A percentile compares a stretch with the other conserved stretches of the same genome.
Conservation (phyloP, 2,797 vertebrate species). For the Cheirogaleus major region DNA sequence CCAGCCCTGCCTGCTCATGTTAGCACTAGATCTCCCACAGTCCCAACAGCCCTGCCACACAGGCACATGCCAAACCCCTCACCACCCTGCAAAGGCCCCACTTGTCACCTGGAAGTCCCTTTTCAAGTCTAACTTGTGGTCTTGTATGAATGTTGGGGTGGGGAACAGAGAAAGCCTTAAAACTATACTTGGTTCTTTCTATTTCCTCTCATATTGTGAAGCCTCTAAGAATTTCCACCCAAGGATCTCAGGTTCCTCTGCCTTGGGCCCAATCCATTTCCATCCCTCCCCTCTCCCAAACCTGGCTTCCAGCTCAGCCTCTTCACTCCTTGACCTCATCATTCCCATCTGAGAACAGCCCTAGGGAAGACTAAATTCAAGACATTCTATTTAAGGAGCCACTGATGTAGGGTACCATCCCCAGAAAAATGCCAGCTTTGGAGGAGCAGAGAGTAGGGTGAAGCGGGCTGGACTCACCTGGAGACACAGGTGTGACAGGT, state of each 20-base stretch:
- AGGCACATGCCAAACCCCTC: not conserved
- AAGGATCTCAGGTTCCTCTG: not conserved
- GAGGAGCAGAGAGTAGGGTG: not conserved
- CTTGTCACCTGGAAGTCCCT: not conserved
- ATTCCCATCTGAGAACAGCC: not conserved
- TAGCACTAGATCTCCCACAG: not conserved
- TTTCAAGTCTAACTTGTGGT: not conserved
- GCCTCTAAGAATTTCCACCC: not conserved
- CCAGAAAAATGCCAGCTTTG: slow-evolving; percentile 21
- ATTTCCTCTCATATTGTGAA: not conserved
- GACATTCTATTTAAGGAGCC: slow-evolving; percentile 5
- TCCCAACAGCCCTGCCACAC: not conserved
- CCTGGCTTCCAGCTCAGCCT: not conserved
- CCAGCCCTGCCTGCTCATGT: not conserved
- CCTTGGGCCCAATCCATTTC: not conserved
- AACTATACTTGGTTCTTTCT: not conserved
- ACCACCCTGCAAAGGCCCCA: not conserved
- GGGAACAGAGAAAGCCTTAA: not conserved
- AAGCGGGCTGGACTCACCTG: not conserved
- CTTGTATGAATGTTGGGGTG: not conserved
- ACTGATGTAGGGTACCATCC: not conserved
- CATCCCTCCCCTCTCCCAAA: not conserved
- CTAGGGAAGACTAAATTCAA: not conserved
- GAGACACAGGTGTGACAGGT: not conserved
- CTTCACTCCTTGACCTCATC: not conserved